Conservation (phyloP, 2,888 invertebrate genomes). For the Theretra japonica region DNA sequence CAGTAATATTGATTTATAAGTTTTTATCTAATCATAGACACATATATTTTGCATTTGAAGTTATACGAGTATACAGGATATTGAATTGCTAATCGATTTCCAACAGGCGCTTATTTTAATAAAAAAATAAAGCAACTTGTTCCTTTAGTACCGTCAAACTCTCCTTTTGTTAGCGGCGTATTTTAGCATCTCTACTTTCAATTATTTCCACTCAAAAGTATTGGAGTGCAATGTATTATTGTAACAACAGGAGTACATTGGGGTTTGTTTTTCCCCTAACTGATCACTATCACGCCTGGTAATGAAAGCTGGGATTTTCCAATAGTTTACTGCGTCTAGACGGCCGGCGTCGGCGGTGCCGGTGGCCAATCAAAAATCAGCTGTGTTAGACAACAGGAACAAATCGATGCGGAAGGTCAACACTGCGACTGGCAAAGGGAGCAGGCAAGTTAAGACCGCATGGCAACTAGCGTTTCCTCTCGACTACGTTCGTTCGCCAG, state of each 20-base stretch:
- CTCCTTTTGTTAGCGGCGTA: neutral
- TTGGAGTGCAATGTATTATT: neutral
- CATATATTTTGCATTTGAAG: neutral
- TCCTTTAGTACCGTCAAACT: neutral
- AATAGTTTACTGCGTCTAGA: neutral
- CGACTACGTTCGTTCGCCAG: constrained; percentile 62
- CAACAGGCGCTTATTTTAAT: neutral
- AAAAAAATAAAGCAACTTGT: neutral
- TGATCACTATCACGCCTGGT: neutral
- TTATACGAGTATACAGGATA: neutral
- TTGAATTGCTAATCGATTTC: constrained; percentile 8
- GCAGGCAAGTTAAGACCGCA: constrained; percentile 65
- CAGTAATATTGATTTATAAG: no score
- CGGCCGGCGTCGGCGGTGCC: neutral
- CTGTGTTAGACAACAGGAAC: constrained; percentile 56
- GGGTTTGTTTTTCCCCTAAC: neutral
- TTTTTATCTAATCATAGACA: neutral
- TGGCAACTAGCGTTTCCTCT: constrained; percentile 78
- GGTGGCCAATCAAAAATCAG: constrained; percentile 51
- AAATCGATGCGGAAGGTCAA: constrained; percentile 76
- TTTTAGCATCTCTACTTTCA: neutral
- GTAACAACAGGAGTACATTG: neutral
- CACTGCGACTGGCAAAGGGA: constrained; percentile 55
- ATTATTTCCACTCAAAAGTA: neutral
- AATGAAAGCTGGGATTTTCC: neutral